These are phyloP conservation scores for Platycheirus albimanus DNA, from an alignment of 2,888 invertebrate genomes.

Conservation along the genomic window DNA sequence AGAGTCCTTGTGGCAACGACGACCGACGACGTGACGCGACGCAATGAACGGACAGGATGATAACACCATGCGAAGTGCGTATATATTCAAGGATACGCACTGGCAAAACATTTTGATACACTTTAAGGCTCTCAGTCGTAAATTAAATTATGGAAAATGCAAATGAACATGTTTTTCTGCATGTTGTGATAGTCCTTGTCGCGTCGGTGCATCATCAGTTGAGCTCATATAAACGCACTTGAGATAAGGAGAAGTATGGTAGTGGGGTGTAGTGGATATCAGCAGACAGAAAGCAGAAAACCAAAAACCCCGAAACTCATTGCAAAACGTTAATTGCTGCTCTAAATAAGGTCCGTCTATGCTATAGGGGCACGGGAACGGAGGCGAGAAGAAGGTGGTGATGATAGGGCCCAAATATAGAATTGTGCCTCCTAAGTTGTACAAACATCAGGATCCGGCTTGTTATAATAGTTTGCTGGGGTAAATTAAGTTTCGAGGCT, in stretches of 20 bases:
- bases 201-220: slow-evolving; percentile 10
- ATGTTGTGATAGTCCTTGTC: slow-evolving; percentile 55
- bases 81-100: slow-evolving; percentile 50
- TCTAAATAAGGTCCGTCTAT: slow-evolving; percentile 39
- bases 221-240: slow-evolving; percentile 28
- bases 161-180: slow-evolving; percentile 59
- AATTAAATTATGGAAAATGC: slow-evolving; percentile 67
- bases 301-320: slow-evolving; percentile 43
- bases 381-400: no score
- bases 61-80: not conserved
- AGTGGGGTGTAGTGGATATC: slow-evolving; percentile 6
- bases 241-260: slow-evolving; percentile 15
- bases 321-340: slow-evolving; percentile 64
- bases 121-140: slow-evolving; percentile 58
- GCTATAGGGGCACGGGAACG: not conserved
- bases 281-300: slow-evolving; percentile 38
- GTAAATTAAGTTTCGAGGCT: slow-evolving; percentile 54
- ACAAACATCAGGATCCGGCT: slow-evolving; percentile 19
- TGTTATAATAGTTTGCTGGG: slow-evolving; percentile 10
- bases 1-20: slow-evolving; percentile 14
- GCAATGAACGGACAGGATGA: no score
- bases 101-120: slow-evolving; percentile 47
- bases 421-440: slow-evolving; percentile 40
- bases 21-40: slow-evolving; percentile 1
- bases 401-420: no score